A percentile compares a stretch with the other conserved stretches of the same genome.
phyloP scores from a whole-genome alignment of 2,888 invertebrate species.

The Nemotelus nigrinus region DNA sequence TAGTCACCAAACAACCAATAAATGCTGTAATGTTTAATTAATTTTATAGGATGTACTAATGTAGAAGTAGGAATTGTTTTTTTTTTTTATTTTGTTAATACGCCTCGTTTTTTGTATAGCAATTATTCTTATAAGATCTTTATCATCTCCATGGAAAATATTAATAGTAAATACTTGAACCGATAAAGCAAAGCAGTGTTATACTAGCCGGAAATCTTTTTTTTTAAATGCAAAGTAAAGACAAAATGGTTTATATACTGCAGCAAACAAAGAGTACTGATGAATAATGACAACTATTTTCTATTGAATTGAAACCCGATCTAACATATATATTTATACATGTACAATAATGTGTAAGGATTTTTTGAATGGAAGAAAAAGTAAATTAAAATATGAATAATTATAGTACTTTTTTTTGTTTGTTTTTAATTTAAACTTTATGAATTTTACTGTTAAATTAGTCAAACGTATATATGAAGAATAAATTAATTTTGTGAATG shows the following conservation, averaged over 20 bases:
- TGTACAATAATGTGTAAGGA: conserved; percentile 8
- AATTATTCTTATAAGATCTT: too few species aligned
- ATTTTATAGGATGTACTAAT: background rate
- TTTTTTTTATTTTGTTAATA: background rate
- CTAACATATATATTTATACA: conserved; percentile 37
- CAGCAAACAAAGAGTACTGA: background rate
- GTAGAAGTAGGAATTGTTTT: background rate
- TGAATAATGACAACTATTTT: conserved; percentile 42
- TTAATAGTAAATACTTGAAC: too few species aligned
- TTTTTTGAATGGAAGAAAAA: conserved; percentile 14
- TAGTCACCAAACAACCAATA: conserved; percentile 17
- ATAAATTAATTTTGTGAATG: background rate
- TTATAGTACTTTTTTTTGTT: conserved; percentile 32
- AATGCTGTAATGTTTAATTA: background rate
- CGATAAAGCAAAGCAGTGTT: too few species aligned
- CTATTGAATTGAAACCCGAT: conserved; percentile 37
- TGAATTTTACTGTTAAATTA: conserved; percentile 31
- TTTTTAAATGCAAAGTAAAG: too few species aligned
- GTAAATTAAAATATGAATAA: background rate
- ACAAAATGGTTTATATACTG: too few species aligned
- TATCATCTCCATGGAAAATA: too few species aligned
- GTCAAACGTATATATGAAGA: background rate
- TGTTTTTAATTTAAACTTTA: conserved; percentile 26
- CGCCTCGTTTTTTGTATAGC: too few species aligned
- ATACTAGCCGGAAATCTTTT: too few species aligned